A percentile compares a stretch with the other conserved stretches of the same genome.
Conservation (phyloP, 2,113 vertebrate species). For the Oophaga pumilio region DNA sequence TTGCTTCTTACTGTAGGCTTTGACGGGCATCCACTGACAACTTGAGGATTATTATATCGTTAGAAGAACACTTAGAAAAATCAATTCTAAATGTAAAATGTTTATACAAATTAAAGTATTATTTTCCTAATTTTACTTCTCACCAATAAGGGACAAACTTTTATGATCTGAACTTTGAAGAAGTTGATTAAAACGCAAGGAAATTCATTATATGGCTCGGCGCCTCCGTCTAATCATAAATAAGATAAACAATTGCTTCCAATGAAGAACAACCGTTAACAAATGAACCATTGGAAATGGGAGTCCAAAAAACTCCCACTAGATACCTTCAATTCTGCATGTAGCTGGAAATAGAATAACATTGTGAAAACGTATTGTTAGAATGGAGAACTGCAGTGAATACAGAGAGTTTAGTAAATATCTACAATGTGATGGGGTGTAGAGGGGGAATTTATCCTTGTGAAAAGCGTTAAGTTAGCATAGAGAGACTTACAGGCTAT, state of each 20-base stretch:
- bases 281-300: constrained; percentile 35
- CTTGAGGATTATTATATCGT: too few species aligned
- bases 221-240: constrained; percentile 33
- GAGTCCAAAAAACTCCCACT: constrained; percentile 6
- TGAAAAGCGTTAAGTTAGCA: too few species aligned
- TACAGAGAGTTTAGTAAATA: background rate
- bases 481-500: too few species aligned
- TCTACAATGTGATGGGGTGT: too few species aligned
- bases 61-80: background rate
- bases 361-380: background rate
- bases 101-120: too few species aligned
- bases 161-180: constrained; percentile 40
- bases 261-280: constrained; percentile 35
- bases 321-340: constrained; percentile 9
- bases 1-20: too few species aligned
- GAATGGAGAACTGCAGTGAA: background rate
- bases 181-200: constrained; percentile 41
- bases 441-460: too few species aligned
- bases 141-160: background rate
- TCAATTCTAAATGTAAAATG: too few species aligned
- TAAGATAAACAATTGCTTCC: constrained; percentile 37
- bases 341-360: background rate
- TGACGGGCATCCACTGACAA: too few species aligned
- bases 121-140: background rate
- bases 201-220: constrained; percentile 44